Base-by-base conservation (phyloP, 1,140 invertebrate genomes). In the Thereuonema tuberculata region DNA sequence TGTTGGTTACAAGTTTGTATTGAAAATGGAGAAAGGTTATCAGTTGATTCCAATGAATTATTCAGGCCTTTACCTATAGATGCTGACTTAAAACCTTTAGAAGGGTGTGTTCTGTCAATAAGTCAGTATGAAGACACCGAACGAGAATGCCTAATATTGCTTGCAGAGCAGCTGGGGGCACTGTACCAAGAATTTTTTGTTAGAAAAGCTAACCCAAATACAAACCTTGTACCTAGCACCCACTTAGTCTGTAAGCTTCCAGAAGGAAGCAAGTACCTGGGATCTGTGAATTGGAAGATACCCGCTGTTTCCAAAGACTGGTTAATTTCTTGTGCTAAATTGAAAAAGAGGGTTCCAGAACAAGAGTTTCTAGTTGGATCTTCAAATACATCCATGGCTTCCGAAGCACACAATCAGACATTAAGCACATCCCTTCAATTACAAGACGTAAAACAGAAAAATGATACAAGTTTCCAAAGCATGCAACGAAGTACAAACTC, bases 241-340 rank as follows among this genome's bases (percentile, higher is more conserved):
- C 89, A 91, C 72, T 76, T 95, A 0, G 73, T 93, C 24, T 88
- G 86, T 60, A 81, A 82, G 9, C 72, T 72, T 0, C 72, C 86
- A 0, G 75, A 75, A 61, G 89, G 90, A 0, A 81, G 82, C 53
- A 95, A 95, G 70, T 93, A 90, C 72, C 71, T 73, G 31, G 90
- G 87, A 9, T 87, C 90, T 0, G 70, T 87, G 0, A 88, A 87
- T 68, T 95, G 90, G 91, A 79, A 79, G 20, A 68, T 89, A 55
- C 74, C 87, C 80, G 85, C 84, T 24, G 81, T 93, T 1, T 81
- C 69, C 1, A 80, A 82, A 24, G 71, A 82, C 17, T 95, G 91
- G 91, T 68, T 95, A 26, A 69, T 85, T 37, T 74, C 78, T 24
- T 92, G 88, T 72, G 81, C 81, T 5, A 66, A 69, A 9, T 66